phyloP scores from a whole-genome alignment of 2,888 invertebrate species.

The Suillia variegata region DNA sequence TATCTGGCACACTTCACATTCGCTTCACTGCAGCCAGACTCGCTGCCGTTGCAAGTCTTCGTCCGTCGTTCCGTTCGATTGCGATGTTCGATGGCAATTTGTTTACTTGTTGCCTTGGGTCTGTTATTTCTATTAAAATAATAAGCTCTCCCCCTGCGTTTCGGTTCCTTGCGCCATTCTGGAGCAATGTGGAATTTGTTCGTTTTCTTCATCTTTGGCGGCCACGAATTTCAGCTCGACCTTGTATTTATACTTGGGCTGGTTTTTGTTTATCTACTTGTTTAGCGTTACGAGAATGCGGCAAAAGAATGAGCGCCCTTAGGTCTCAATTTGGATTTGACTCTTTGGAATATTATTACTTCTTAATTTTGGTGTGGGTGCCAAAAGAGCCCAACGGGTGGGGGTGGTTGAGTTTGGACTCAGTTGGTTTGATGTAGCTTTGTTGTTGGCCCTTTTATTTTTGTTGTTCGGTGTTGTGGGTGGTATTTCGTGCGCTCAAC shows the following conservation, averaged over 20 bases:
- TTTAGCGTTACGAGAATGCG: constrained; percentile 10
- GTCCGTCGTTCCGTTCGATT: constrained; percentile 6
- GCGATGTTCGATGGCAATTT: constrained; percentile 14
- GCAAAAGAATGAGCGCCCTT: not conserved
- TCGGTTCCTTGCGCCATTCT: not conserved
- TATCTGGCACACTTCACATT: too few species aligned
- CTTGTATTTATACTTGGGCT: not conserved
- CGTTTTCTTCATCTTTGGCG: not conserved
- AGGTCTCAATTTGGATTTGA: constrained; percentile 14
- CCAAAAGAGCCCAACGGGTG: not conserved
- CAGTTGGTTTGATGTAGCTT: not conserved
- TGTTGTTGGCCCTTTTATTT: not conserved
- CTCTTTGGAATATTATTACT: too few species aligned
- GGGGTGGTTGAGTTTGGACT: not conserved
- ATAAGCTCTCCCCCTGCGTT: constrained; percentile 7
- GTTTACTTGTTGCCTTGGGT: constrained; percentile 24
- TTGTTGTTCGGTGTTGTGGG: not conserved
- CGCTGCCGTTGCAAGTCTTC: too few species aligned
- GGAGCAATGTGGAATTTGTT: not conserved
- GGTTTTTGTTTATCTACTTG: constrained; percentile 17
- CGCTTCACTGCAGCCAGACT: too few species aligned
- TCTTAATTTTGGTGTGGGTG: not conserved
- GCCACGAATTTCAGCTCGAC: not conserved
- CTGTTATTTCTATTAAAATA: constrained; percentile 22
- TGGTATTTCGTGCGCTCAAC: too few species aligned